Percentiles rank a stretch among this genome's conserved stretches.
Conservation (phyloP, 2,113 vertebrate species). For the Arothron firmamentum region DNA sequence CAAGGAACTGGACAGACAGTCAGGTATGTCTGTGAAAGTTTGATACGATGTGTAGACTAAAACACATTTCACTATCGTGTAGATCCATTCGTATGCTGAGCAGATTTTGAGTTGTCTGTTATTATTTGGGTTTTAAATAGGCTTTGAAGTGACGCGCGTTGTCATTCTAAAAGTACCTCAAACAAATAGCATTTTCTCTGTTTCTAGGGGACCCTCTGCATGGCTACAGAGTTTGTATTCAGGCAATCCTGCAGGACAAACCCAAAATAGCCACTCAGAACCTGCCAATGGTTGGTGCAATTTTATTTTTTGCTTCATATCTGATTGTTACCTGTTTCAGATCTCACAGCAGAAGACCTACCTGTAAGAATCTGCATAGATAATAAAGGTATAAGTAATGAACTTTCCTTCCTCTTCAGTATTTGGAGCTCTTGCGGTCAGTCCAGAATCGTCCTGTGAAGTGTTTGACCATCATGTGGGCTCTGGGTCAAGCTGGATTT, state of each 20-base stretch:
- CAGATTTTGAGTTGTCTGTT: too few relatives aligned
- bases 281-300: constrained; percentile 82
- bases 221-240: constrained; percentile 93
- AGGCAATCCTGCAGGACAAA: constrained; percentile 86
- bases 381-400: not conserved
- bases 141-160: too few relatives aligned
- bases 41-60: not conserved
- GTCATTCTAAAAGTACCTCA: too few relatives aligned
- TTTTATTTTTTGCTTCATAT: not conserved
- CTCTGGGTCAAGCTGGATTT: constrained; percentile 88
- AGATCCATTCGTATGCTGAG: too few relatives aligned
- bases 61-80: too few relatives aligned
- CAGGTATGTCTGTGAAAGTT: constrained; percentile 64
- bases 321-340: not conserved
- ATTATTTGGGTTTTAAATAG: too few relatives aligned
- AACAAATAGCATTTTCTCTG: not conserved
- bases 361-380: not conserved
- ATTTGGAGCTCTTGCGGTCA: constrained; percentile 87
- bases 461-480: constrained; percentile 94
- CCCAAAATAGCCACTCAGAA: constrained; percentile 82
- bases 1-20: constrained; percentile 84
- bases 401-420: constrained; percentile 65
- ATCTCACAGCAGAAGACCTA: constrained; percentile 4
- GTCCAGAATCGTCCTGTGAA: constrained; percentile 85
- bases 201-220: constrained; percentile 84